Percentiles rank a stretch among this genome's conserved stretches.
Evolutionary conservation across 2,888 invertebrate species (phyloP).

Genomic region (Thymelicus sylvestris): DNA sequence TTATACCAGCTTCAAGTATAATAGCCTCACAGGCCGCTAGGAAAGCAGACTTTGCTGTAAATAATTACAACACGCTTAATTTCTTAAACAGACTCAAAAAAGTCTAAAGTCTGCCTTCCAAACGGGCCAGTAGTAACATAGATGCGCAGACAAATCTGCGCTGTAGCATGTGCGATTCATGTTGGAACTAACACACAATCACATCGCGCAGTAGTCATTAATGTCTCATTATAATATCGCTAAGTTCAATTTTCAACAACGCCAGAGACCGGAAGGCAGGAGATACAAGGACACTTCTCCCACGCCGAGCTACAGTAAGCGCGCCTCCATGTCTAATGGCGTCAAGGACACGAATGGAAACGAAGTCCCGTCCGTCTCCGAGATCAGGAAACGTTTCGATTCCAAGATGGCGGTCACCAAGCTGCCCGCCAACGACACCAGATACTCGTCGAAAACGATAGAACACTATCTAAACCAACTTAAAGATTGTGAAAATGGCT

Average conservation of each 20-base stretch:
- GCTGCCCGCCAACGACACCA: slow-evolving; percentile 71
- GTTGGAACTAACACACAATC: slow-evolving; percentile 80
- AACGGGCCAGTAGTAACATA: slow-evolving; percentile 47
- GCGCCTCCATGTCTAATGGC: slow-evolving; percentile 71
- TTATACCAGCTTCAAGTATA: slow-evolving; percentile 50
- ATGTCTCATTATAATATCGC: slow-evolving; percentile 47
- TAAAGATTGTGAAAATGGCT: slow-evolving; percentile 74
- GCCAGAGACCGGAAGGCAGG: slow-evolving; percentile 78
- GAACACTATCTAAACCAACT: slow-evolving; percentile 74
- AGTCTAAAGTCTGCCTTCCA: slow-evolving; percentile 38
- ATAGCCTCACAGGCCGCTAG: slow-evolving; percentile 50
- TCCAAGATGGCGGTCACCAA: slow-evolving; percentile 79
- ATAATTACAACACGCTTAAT: slow-evolving; percentile 3
- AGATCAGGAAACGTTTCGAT: slow-evolving; percentile 85
- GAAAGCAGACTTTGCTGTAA: slow-evolving; percentile 42
- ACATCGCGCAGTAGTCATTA: slow-evolving; percentile 60
- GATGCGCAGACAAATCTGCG: slow-evolving; percentile 32
- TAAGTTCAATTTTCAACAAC: slow-evolving; percentile 67
- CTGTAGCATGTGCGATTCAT: slow-evolving; percentile 58
- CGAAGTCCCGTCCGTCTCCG: slow-evolving; percentile 84
- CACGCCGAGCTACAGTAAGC: slow-evolving; percentile 67
- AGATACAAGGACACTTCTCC: slow-evolving; percentile 74
- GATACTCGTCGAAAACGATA: slow-evolving; percentile 63
- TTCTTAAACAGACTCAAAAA: neutral
- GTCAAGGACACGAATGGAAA: slow-evolving; percentile 85